Evolutionary conservation across 1,140 invertebrate species (phyloP).

Genomic region (Panagrolaimus sp.): DNA sequence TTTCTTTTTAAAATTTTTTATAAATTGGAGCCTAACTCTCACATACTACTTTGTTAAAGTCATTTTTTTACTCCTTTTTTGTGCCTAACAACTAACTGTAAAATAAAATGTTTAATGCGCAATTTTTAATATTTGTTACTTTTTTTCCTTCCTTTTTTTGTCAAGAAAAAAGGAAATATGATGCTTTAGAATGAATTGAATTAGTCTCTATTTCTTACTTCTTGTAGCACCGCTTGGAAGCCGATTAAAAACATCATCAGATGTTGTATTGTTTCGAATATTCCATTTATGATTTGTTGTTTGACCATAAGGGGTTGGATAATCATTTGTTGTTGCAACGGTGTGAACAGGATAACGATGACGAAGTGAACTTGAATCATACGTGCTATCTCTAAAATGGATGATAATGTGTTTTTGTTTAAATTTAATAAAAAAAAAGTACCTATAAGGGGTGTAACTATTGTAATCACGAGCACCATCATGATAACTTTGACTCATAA

Average conservation of each 20-base stretch:
- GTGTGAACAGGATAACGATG: too few relatives aligned
- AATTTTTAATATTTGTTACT: too few relatives aligned
- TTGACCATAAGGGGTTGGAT: not conserved
- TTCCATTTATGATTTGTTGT: not conserved
- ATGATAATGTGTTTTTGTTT: too few relatives aligned
- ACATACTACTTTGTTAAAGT: too few relatives aligned
- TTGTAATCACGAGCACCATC: conserved; percentile 5
- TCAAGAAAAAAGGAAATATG: too few relatives aligned
- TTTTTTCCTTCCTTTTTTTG: too few relatives aligned
- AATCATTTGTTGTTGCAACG: too few relatives aligned
- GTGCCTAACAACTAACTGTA: too few relatives aligned
- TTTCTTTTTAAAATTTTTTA: too few relatives aligned
- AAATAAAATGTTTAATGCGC: too few relatives aligned
- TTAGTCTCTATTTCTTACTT: conserved; percentile 3
- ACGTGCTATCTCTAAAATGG: not conserved
- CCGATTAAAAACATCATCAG: not conserved
- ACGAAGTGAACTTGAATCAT: not conserved
- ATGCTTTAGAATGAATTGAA: not conserved
- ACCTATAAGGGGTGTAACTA: conserved; percentile 7
- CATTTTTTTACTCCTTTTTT: too few relatives aligned
- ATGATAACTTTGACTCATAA: conserved; percentile 14
- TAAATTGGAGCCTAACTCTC: too few relatives aligned
- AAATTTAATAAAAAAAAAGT: not conserved
- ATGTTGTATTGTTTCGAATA: not conserved
- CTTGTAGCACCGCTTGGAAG: conserved; percentile 1